Evolutionary conservation across 2,888 invertebrate genomes (phyloP).

Genomic region (Drosophila tripunctata): DNA sequence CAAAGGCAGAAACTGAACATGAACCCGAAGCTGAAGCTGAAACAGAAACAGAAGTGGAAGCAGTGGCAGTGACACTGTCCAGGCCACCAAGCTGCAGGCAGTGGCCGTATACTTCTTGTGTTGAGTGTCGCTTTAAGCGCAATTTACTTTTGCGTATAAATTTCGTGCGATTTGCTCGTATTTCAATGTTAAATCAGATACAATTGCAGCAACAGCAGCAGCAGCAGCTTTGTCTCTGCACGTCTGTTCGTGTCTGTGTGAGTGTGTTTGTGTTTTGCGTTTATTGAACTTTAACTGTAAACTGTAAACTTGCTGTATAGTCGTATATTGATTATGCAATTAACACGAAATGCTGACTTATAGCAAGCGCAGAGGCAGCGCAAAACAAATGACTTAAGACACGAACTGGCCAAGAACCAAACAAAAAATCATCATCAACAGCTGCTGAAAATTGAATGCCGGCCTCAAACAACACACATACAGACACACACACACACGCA

Average conservation of each 20-base stretch:
- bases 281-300: conserved; percentile 72
- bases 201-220: conserved; percentile 26
- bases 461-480: conserved; percentile 30
- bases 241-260: not conserved
- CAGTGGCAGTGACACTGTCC: conserved; percentile 9
- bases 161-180: conserved; percentile 55
- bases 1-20: not conserved
- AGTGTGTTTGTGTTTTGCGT: conserved; percentile 48
- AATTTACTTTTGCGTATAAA: conserved; percentile 47
- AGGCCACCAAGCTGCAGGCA: conserved; percentile 1
- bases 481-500: conserved; percentile 3
- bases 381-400: conserved; percentile 71
- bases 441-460: conserved; percentile 30
- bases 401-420: conserved; percentile 62
- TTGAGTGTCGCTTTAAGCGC: conserved; percentile 35
- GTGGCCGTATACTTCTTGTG: not conserved
- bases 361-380: conserved; percentile 22
- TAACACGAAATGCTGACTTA: conserved; percentile 62
- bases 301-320: conserved; percentile 46
- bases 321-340: conserved; percentile 72
- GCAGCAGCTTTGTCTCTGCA: not conserved
- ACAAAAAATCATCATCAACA: conserved; percentile 13
- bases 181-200: conserved; percentile 47
- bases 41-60: not conserved
- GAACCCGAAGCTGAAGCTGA: not conserved